These are phyloP conservation scores for Lepas anatifera DNA, from an alignment of 2,888 invertebrate species.

Conservation along the genomic window DNA sequence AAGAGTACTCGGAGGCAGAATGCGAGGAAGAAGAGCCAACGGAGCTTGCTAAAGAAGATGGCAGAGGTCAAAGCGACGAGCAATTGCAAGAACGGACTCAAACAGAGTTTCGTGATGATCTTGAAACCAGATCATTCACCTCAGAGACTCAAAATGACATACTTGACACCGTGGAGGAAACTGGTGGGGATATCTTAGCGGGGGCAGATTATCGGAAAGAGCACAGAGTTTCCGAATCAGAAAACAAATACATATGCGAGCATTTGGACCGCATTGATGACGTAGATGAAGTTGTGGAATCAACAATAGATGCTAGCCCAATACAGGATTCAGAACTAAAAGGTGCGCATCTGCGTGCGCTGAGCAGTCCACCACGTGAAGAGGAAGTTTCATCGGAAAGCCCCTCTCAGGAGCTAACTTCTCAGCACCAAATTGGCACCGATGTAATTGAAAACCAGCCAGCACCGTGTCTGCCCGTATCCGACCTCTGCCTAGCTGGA, in stretches of 20 bases:
- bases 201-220: not conserved
- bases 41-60: not conserved
- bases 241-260: slow-evolving; percentile 1
- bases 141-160: not conserved
- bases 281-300: slow-evolving; percentile 19
- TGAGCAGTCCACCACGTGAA: slow-evolving; percentile 19
- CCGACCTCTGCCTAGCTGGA: not conserved
- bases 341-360: not conserved
- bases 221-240: not conserved
- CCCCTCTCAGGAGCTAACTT: too few relatives aligned
- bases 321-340: slow-evolving; percentile 23
- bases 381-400: too few relatives aligned
- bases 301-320: slow-evolving; percentile 21
- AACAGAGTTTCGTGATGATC: not conserved
- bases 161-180: not conserved
- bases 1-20: not conserved
- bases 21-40: not conserved
- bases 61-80: not conserved
- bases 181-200: not conserved
- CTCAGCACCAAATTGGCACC: too few relatives aligned
- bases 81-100: not conserved
- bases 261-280: slow-evolving; percentile 3
- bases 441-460: too few relatives aligned
- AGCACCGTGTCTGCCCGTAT: slow-evolving; percentile 18
- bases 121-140: not conserved